These are phyloP conservation scores for Arge pagana DNA, from an alignment of 2,888 invertebrate species.

Conservation along the genomic window DNA sequence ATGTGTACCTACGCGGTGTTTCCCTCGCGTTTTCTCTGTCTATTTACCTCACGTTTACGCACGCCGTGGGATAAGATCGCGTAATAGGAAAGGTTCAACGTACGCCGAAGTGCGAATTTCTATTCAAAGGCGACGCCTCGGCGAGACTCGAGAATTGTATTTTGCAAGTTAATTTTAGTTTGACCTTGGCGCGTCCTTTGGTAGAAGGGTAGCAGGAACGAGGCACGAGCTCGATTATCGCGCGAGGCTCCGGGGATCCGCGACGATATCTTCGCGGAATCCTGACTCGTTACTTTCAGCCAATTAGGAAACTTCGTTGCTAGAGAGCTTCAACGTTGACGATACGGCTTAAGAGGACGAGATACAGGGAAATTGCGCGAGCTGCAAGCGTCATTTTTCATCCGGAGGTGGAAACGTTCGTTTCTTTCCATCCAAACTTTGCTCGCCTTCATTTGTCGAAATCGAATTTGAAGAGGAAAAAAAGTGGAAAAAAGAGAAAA, in stretches of 20 bases:
- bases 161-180: slow-evolving; percentile 7
- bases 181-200: slow-evolving; percentile 3
- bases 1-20: too few relatives aligned
- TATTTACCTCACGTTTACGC: too few relatives aligned
- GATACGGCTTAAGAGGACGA: too few relatives aligned
- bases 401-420: too few relatives aligned
- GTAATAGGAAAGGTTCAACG: slow-evolving; percentile 11
- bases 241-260: background rate
- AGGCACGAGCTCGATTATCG: slow-evolving; percentile 12
- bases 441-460: background rate
- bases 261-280: slow-evolving; percentile 5
- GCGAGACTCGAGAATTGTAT: slow-evolving; percentile 5
- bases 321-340: too few relatives aligned
- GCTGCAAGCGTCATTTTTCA: too few relatives aligned
- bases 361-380: too few relatives aligned
- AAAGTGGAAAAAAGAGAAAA: background rate
- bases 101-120: too few relatives aligned
- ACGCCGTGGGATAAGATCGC: too few relatives aligned
- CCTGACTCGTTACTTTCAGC: slow-evolving; percentile 7
- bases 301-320: slow-evolving; percentile 13
- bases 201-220: background rate
- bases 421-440: too few relatives aligned
- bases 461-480: background rate
- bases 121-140: background rate
- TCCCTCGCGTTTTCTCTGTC: too few relatives aligned